Evolutionary conservation across 2,797 vertebrate genomes (phyloP), one percentile per base, ranked within the genome.

Genomic region (Smutsia gigantea): DNA sequence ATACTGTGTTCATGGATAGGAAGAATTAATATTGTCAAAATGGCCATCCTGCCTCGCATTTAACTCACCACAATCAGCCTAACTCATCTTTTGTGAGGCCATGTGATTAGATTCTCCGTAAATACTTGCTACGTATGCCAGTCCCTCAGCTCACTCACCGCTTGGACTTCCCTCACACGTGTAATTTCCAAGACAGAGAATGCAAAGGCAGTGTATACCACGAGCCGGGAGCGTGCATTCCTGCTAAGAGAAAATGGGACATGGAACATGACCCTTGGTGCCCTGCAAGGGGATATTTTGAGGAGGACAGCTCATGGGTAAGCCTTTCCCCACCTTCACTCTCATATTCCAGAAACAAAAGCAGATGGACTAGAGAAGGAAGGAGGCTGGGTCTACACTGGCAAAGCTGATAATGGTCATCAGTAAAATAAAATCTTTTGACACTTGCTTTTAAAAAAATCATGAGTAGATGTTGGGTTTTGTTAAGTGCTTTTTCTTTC

Each of bases 101-200:
- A 81, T 78, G 4, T 57, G 88, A 68, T 85, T 31, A 19, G 55
- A 31, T 81, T 93, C 90, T 87, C 74, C 75, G 37, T 90, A 79
- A 69, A 93, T 61, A 71, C 64, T 87, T 49, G 11, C 85, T 18
- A 21, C 69, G 18, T 55, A 42, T 12, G 86, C 79, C 92, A 83
- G 5, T 61, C 46, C 51, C 51, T 83, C 59, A 13, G 69, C 57
- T 68, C 71, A 34, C 29, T 53, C 6, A 2, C 51, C 27, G 5
- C 83, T 75, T 37, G 34, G 13, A 39, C 42, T 85, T 57, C 57
- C 57, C 85, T 84, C 84, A 17, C 8, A 17, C 29, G n/a, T 81
- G 9, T 42, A 29, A 59, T 94, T 91, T 96, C 79, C 68, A 92
- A 84, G 93, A 87, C 37, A 78, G 91, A 95, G 95, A 81, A 61